These are phyloP conservation scores for Hoplodrina blanda DNA, from an alignment of 2,888 invertebrate species.

Conservation along the genomic window DNA sequence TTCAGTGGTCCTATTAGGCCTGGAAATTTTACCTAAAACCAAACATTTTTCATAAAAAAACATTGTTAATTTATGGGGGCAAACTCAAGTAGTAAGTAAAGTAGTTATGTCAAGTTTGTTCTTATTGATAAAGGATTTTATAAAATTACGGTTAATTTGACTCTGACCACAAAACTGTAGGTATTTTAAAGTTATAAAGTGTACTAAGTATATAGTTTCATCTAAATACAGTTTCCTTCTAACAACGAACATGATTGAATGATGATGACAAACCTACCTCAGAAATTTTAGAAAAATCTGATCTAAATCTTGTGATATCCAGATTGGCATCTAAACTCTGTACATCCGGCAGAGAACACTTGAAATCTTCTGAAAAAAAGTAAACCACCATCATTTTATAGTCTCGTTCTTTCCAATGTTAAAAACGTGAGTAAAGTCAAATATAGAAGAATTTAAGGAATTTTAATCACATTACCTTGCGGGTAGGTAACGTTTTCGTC, in stretches of 20 bases:
- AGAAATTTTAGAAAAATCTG: conserved; percentile 87
- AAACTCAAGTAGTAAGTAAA: too few species aligned
- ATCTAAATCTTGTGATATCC: conserved; percentile 83
- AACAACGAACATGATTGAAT: background rate
- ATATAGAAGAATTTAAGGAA: background rate
- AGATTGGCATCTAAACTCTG: conserved; percentile 82
- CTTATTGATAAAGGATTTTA: too few species aligned
- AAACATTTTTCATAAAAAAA: background rate
- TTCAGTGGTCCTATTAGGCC: conserved; percentile 94
- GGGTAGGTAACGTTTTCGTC: conserved; percentile 66
- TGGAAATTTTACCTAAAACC: conserved; percentile 93
- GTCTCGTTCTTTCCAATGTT: background rate
- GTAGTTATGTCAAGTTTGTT: too few species aligned
- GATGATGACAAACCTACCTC: conserved; percentile 75
- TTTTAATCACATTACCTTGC: conserved; percentile 64
- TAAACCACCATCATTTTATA: background rate
- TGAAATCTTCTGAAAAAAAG: conserved; percentile 83
- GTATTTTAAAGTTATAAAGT: too few species aligned
- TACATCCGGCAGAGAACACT: conserved; percentile 87
- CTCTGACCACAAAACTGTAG: background rate
- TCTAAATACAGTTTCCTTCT: too few species aligned
- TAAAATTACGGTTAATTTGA: too few species aligned
- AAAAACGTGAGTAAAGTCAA: background rate
- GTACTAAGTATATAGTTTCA: too few species aligned
- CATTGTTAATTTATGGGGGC: too few species aligned